A percentile compares a stretch with the other conserved stretches of the same genome.
phyloP scores from a whole-genome alignment of 2,888 invertebrate genomes.

The Lasioglossum vierecki region DNA sequence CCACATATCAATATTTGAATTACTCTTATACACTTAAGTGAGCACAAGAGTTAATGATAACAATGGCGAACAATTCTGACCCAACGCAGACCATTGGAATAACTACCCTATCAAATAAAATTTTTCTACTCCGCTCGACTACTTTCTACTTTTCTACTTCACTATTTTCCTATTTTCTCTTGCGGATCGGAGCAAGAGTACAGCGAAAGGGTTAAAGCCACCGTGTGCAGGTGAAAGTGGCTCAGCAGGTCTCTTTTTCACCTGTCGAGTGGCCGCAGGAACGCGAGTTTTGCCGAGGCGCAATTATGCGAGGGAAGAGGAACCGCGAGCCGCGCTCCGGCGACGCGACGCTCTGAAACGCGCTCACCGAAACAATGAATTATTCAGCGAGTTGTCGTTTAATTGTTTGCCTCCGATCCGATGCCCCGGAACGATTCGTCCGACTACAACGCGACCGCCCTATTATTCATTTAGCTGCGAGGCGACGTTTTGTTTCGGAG shows the following conservation, averaged over 20 bases:
- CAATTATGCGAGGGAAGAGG: slow-evolving; percentile 46
- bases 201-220: not conserved
- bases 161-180: not conserved
- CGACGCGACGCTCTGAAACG: slow-evolving; percentile 23
- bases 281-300: slow-evolving; percentile 52
- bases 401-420: slow-evolving; percentile 38
- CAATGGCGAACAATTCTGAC: no score
- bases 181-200: not conserved
- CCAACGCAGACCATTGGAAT: no score
- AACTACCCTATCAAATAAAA: not conserved
- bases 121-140: not conserved
- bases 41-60: no score
- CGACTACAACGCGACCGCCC: not conserved
- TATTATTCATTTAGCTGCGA: slow-evolving; percentile 3
- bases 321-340: slow-evolving; percentile 21
- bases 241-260: slow-evolving; percentile 50
- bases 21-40: no score
- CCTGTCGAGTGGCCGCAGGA: slow-evolving; percentile 47
- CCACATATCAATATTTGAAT: no score
- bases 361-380: slow-evolving; percentile 53
- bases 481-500: not conserved
- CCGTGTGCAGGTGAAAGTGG: slow-evolving; percentile 40
- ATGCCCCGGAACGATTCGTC: slow-evolving; percentile 23
- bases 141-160: no score
- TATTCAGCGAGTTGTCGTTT: slow-evolving; percentile 52